Conservation (phyloP, 2,797 vertebrate genomes). For the Coendou prehensilis region DNA sequence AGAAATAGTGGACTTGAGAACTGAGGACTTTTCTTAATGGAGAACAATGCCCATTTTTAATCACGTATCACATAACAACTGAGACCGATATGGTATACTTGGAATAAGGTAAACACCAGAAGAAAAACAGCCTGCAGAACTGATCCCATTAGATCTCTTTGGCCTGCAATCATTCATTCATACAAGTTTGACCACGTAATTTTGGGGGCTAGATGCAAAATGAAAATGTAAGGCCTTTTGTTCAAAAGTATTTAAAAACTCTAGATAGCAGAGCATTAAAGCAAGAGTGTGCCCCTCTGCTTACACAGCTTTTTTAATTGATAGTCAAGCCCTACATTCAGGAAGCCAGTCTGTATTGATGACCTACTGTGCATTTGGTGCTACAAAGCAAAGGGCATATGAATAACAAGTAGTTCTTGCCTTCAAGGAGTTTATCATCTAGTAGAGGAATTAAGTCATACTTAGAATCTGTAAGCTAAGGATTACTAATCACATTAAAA, state of each 20-base stretch:
- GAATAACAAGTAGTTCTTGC: not conserved
- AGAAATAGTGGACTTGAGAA: not conserved
- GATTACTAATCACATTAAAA: not conserved
- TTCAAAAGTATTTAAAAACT: conserved; percentile 6
- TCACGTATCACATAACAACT: not conserved
- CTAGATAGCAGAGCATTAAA: not conserved
- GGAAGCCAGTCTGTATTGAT: not conserved
- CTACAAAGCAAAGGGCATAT: not conserved
- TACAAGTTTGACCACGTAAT: not conserved
- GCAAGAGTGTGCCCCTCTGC: not conserved
- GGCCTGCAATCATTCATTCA: not conserved
- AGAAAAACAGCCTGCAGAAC: not conserved
- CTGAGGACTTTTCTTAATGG: not conserved
- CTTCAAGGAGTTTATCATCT: not conserved
- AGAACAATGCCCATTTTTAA: not conserved
- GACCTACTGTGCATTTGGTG: not conserved
- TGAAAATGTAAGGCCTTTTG: not conserved
- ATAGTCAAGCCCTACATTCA: not conserved
- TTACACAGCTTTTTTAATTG: no score
- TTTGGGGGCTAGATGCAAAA: not conserved
- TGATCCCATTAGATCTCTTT: not conserved
- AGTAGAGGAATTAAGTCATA: not conserved
- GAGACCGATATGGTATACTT: not conserved
- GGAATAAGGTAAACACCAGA: not conserved
- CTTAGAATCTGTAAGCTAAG: not conserved